phyloP scores from a whole-genome alignment of 2,113 vertebrate species.

The Riparia riparia region DNA sequence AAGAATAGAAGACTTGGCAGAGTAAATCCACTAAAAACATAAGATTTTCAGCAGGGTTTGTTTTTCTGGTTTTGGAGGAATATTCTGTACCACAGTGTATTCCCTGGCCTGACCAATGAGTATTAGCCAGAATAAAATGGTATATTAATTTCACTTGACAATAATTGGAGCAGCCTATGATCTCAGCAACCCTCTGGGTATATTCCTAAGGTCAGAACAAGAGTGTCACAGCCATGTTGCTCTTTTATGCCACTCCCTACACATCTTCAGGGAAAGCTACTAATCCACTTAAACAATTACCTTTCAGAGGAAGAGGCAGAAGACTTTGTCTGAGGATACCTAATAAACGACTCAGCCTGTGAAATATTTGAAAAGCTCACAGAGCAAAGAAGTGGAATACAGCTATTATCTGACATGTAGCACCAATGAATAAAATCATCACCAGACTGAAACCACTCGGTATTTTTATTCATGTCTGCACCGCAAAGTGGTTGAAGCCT shows the following conservation, averaged over 20 bases:
- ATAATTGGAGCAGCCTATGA: slow-evolving; percentile 46
- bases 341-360: slow-evolving; percentile 25
- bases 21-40: neutral
- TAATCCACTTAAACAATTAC: slow-evolving; percentile 62
- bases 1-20: neutral
- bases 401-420: slow-evolving; percentile 46
- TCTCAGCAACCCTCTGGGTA: slow-evolving; percentile 32
- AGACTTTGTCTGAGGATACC: slow-evolving; percentile 12
- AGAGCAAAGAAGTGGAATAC: slow-evolving; percentile 37
- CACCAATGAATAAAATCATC: slow-evolving; percentile 56
- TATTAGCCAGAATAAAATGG: slow-evolving; percentile 11
- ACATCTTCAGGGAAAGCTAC: slow-evolving; percentile 30
- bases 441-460: slow-evolving; percentile 16
- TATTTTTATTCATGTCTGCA: slow-evolving; percentile 57
- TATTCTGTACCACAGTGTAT: neutral
- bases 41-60: neutral
- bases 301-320: slow-evolving; percentile 26
- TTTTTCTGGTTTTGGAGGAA: neutral
- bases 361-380: slow-evolving; percentile 31
- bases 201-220: slow-evolving; percentile 33
- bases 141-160: slow-evolving; percentile 46
- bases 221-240: neutral
- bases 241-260: slow-evolving; percentile 33
- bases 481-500: slow-evolving; percentile 51
- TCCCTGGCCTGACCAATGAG: neutral